phyloP scores from a whole-genome alignment of 2,113 vertebrate species.

The Gnathonemus longibarbis region DNA sequence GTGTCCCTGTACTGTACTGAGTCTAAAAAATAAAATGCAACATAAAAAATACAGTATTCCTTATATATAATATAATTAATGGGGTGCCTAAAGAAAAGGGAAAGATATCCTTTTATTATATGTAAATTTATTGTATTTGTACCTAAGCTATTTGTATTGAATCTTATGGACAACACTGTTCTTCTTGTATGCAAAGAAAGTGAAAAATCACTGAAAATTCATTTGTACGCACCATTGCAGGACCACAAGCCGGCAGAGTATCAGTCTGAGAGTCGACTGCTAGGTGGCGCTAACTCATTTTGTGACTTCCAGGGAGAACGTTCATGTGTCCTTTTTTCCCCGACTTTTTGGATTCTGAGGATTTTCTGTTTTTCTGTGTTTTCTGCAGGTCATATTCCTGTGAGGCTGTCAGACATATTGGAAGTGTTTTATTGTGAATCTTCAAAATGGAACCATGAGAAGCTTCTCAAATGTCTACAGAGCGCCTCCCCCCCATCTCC shows the following conservation, averaged over 20 bases:
- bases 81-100: neutral
- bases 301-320: neutral
- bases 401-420: conserved; percentile 11
- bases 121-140: neutral
- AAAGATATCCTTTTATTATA: neutral
- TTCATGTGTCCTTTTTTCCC: neutral
- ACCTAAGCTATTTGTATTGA: neutral
- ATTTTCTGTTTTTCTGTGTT: neutral
- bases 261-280: conserved; percentile 51
- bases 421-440: neutral
- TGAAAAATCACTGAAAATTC: neutral
- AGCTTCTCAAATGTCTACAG: neutral
- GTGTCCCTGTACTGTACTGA: too few relatives aligned
- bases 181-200: neutral
- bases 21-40: neutral
- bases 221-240: neutral
- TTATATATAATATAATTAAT: neutral
- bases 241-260: conserved; percentile 8
- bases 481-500: neutral
- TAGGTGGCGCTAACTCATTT: conserved; percentile 40
- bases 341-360: neutral
- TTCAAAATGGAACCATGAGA: conserved; percentile 7
- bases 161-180: neutral
- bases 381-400: conserved; percentile 13
- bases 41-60: neutral